A percentile compares a stretch with the other conserved stretches of the same genome.
phyloP scores from a whole-genome alignment of 2,888 invertebrate species.

The Drosophila silvestris region DNA sequence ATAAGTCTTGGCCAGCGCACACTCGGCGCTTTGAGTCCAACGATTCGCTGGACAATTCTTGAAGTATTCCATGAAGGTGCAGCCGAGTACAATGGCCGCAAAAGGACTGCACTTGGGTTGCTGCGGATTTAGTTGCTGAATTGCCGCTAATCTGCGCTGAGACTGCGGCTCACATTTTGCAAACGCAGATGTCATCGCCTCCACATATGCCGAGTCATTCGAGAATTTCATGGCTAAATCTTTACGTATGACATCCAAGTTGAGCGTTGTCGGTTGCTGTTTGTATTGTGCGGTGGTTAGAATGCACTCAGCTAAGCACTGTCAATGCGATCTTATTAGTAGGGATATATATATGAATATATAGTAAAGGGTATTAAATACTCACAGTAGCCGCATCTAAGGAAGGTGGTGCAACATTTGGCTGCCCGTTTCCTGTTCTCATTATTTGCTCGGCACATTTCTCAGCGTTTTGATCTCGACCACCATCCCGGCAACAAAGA shows the following conservation, averaged over 20 bases:
- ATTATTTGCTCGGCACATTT: constrained; percentile 75
- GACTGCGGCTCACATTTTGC: constrained; percentile 78
- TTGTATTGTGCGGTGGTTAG: constrained; percentile 79
- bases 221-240: constrained; percentile 75
- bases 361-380: not conserved
- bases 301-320: constrained; percentile 85
- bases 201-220: constrained; percentile 77
- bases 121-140: constrained; percentile 60
- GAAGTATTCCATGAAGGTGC: constrained; percentile 84
- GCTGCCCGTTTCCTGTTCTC: constrained; percentile 64
- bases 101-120: constrained; percentile 80
- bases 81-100: constrained; percentile 82
- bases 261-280: constrained; percentile 61
- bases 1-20: constrained; percentile 81
- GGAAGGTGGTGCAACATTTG: constrained; percentile 57
- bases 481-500: constrained; percentile 82
- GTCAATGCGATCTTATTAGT: not conserved
- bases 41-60: constrained; percentile 83
- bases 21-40: constrained; percentile 80
- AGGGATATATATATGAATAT: not conserved
- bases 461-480: constrained; percentile 77
- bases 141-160: constrained; percentile 65
- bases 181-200: constrained; percentile 77
- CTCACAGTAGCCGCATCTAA: constrained; percentile 79
- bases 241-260: constrained; percentile 64